phyloP scores from a whole-genome alignment of 2,113 vertebrate species.

The Brachypteracias leptosomus region DNA sequence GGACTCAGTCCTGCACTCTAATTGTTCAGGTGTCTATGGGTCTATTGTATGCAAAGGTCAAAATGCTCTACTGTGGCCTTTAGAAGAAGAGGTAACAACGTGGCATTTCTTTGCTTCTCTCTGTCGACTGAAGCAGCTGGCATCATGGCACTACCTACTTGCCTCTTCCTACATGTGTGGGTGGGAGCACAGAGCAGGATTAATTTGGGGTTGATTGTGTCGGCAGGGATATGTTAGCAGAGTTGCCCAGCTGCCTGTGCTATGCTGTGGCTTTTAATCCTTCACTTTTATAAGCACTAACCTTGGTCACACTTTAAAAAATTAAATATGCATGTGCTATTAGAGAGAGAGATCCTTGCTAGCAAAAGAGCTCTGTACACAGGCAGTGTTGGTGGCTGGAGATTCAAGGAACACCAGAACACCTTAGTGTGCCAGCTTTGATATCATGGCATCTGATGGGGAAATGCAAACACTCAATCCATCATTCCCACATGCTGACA shows the following conservation, averaged over 20 bases:
- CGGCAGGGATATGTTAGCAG: slow-evolving; percentile 19
- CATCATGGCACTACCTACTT: not conserved
- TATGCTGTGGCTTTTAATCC: not conserved
- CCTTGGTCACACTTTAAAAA: not conserved
- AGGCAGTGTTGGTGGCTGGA: not conserved
- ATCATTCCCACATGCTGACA: slow-evolving; percentile 10
- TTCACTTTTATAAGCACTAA: not conserved
- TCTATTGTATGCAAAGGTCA: not conserved
- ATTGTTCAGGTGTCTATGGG: not conserved
- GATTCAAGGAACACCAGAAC: not conserved
- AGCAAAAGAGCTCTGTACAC: not conserved
- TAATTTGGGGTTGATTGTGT: slow-evolving; percentile 1
- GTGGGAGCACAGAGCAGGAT: not conserved
- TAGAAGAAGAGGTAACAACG: not conserved
- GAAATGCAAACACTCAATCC: slow-evolving; percentile 45
- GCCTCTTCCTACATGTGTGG: not conserved
- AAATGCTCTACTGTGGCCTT: not conserved
- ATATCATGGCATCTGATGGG: slow-evolving; percentile 38
- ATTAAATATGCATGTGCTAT: not conserved
- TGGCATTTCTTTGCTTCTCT: not conserved
- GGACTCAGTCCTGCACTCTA: not conserved
- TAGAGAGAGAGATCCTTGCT: not conserved
- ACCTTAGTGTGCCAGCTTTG: not conserved
- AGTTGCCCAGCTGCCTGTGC: not conserved
- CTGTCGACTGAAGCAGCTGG: not conserved